A percentile compares a stretch with the other conserved stretches of the same genome.
Evolutionary conservation across 2,888 invertebrate genomes (phyloP).

Genomic region (Tineola bisselliella): DNA sequence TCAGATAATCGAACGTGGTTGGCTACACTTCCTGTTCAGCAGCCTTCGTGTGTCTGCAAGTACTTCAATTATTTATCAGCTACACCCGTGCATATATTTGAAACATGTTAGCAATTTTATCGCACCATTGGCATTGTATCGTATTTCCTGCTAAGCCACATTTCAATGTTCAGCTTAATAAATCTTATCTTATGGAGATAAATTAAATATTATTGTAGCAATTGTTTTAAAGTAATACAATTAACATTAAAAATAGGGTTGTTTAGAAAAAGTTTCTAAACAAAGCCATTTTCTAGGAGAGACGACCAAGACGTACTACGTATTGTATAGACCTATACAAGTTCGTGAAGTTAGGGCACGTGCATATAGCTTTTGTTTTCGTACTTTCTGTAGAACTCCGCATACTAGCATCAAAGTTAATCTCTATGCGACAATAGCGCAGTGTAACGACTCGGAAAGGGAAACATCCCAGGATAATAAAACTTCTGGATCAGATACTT

Average conservation of each 20-base stretch:
- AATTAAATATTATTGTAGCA: not conserved
- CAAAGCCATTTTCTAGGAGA: not conserved
- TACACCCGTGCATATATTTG: not conserved
- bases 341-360: not conserved
- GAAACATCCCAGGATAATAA: not conserved
- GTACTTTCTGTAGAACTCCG: constrained; percentile 5
- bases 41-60: constrained; percentile 27
- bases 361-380: constrained; percentile 10
- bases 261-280: too few species aligned
- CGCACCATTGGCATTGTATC: constrained; percentile 7
- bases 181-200: not conserved
- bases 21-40: constrained; percentile 23
- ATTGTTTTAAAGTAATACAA: too few species aligned
- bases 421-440: constrained; percentile 13
- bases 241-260: too few species aligned
- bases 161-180: not conserved
- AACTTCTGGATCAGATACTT: constrained; percentile 4
- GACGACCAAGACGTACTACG: not conserved
- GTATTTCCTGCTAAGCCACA: not conserved
- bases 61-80: constrained; percentile 8
- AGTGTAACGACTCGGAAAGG: constrained; percentile 13
- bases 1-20: constrained; percentile 8
- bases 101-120: constrained; percentile 12
- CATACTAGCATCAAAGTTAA: constrained; percentile 10
- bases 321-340: not conserved